These are phyloP conservation scores for Lasioglossum morio DNA, from an alignment of 2,888 invertebrate genomes.

Conservation along the genomic window DNA sequence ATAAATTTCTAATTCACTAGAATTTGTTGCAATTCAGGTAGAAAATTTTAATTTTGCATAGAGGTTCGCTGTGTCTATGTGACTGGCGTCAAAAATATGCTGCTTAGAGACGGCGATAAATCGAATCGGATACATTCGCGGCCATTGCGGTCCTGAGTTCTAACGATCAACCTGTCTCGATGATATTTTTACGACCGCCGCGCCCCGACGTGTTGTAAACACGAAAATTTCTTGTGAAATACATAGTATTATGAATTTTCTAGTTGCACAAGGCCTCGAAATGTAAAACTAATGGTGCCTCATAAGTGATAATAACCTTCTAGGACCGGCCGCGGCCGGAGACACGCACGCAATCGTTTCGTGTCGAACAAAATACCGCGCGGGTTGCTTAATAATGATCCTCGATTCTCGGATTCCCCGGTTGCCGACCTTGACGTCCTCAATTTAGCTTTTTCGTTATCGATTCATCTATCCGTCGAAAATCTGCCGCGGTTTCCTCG, in stretches of 20 bases:
- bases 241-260: not conserved
- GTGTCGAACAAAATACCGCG: not conserved
- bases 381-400: not conserved
- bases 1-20: no score
- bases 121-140: not conserved
- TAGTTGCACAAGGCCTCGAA: not conserved
- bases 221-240: not conserved
- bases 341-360: not conserved
- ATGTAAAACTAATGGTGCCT: not conserved
- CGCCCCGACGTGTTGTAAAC: not conserved
- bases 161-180: not conserved
- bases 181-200: not conserved
- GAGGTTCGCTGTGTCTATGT: no score
- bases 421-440: not conserved
- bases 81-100: no score
- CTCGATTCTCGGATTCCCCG: constrained; percentile 1
- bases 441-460: not conserved
- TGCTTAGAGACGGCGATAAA: no score
- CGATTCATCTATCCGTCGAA: not conserved
- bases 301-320: not conserved
- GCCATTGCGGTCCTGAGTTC: not conserved
- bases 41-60: no score
- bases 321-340: not conserved
- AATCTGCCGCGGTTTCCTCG: not conserved
- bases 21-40: no score